Percentiles rank a stretch among this genome's conserved stretches.
Conservation (phyloP, 2,113 vertebrate genomes). For the Psittacara wagleri region DNA sequence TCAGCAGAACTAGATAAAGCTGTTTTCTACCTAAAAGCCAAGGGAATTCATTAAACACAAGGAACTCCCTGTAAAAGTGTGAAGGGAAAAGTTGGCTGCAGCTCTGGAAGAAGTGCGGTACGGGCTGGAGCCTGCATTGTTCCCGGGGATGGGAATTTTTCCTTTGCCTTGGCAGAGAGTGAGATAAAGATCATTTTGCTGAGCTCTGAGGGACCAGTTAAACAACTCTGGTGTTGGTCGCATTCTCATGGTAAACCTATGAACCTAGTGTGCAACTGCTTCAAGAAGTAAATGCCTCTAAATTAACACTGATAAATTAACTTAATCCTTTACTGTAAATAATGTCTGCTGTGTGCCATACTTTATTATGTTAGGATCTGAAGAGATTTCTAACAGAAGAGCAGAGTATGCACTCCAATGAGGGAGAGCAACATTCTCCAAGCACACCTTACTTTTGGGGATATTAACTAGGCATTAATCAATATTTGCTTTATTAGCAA, state of each 20-base stretch:
- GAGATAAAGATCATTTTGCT: slow-evolving; percentile 29
- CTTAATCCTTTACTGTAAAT: not conserved
- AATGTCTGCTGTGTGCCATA: not conserved
- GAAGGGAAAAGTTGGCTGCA: not conserved
- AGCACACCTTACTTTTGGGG: not conserved
- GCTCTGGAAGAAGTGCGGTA: not conserved
- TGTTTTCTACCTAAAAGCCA: not conserved
- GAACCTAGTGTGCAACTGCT: not conserved
- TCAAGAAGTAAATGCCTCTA: not conserved
- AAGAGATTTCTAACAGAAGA: not conserved
- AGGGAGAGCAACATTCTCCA: not conserved
- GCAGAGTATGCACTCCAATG: not conserved
- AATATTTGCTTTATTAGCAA: not conserved
- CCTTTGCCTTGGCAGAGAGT: not conserved
- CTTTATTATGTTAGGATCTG: not conserved
- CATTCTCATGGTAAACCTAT: not conserved
- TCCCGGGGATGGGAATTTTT: slow-evolving; percentile 33
- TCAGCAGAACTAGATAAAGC: not conserved
- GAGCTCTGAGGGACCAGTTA: slow-evolving; percentile 25
- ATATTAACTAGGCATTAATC: not conserved
- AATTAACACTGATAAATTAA: slow-evolving; percentile 6
- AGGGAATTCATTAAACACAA: not conserved
- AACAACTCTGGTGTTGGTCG: slow-evolving; percentile 33
- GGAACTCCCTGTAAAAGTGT: not conserved
- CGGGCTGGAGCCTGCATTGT: not conserved